Evolutionary conservation across 2,888 invertebrate genomes (phyloP), one percentile per base, ranked within the genome.

Genomic region (Junonia oenone): DNA sequence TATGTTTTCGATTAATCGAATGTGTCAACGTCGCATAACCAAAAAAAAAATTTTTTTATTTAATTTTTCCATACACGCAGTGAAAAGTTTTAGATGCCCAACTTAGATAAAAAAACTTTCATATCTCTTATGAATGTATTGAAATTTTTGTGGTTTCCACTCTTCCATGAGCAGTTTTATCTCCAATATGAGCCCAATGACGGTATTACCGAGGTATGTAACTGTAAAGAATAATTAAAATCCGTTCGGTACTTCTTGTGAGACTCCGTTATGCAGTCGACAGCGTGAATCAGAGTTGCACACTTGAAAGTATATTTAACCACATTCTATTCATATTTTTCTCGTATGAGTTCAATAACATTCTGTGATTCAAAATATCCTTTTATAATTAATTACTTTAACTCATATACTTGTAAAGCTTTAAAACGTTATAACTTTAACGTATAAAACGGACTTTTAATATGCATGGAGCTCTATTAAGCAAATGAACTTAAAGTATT

Each of bases 171-270:
- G 4, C 31, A 33, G 6, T 37, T 50, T 14, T 15, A 15, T 51
- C 46, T 55, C 22, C 17, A 38, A 52, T 38, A 31, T 40, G 15
- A 27, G 14, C 17, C 40, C 31, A 55, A 50, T 45, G 29, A 46
- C 15, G 3, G 11, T 19, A 22, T 14, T 47, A 14, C 27, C 33
- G 40, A 26, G 47, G 47, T 51, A 43, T 49, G 26, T 53, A 57
- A 57, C 57, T 57, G 57, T 57, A 57, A 48, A 56, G 29, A 35
- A 52, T 57, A 57, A 57, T 57, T 57, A 57, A 48, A 57, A 45
- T 53, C 57, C 38, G 48, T 50, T 45, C 33, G 53, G 53, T 38
- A 49, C 49, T 47, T 56, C 52, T 57, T 38, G 26, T 13, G 37
- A 54, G 45, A 48, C 37, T 45, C 57, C 57, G 57, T 57, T 57